These are phyloP conservation scores for Candidula unifasciata DNA, from an alignment of 2,888 invertebrate genomes.

Conservation along the genomic window DNA sequence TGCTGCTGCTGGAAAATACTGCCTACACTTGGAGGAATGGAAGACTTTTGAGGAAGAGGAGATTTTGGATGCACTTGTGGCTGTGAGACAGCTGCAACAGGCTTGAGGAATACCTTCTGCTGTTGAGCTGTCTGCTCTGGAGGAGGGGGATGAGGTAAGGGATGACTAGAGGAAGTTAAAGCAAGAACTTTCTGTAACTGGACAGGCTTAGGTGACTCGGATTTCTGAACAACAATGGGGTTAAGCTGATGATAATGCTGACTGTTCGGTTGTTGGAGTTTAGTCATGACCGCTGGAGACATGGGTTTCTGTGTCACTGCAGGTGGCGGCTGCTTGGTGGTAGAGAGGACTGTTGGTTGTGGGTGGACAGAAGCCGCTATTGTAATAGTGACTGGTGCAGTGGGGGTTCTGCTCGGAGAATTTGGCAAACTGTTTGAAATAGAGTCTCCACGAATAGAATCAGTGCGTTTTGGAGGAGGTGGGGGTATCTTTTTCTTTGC, in stretches of 20 bases:
- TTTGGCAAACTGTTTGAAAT: constrained; percentile 35
- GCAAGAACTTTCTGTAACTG: constrained; percentile 31
- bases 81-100: not conserved
- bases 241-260: constrained; percentile 20
- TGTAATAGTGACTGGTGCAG: constrained; percentile 40
- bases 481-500: constrained; percentile 77
- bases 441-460: constrained; percentile 75
- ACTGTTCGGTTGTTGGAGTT: constrained; percentile 27
- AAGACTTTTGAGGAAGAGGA: constrained; percentile 37
- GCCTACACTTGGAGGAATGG: constrained; percentile 15
- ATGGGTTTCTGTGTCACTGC: constrained; percentile 52
- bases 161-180: not conserved
- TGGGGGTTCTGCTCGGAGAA: constrained; percentile 34
- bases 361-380: constrained; percentile 48
- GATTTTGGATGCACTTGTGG: constrained; percentile 37
- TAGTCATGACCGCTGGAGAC: constrained; percentile 52
- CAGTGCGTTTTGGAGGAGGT: constrained; percentile 79
- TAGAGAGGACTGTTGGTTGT: constrained; percentile 35
- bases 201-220: constrained; percentile 39
- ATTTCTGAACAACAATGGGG: constrained; percentile 38
- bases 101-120: constrained; percentile 27
- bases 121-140: constrained; percentile 26
- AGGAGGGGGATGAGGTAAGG: not conserved
- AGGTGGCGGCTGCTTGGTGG: constrained; percentile 52
- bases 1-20: constrained; percentile 37